These are phyloP conservation scores for Nebria ingens DNA, from an alignment of 1,140 invertebrate species.

Conservation along the genomic window DNA sequence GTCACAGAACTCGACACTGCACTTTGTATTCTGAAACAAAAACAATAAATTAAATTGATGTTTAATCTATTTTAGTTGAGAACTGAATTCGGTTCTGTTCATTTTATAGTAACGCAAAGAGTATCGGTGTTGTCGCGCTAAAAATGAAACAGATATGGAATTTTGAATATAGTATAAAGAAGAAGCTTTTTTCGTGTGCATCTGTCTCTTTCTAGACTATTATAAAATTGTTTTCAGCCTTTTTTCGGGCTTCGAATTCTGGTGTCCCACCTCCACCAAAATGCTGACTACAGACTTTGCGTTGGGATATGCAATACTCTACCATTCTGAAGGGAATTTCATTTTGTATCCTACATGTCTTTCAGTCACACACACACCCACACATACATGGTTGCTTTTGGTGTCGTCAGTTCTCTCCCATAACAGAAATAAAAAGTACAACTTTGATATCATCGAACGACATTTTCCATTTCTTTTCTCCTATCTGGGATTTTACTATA, in stretches of 20 bases:
- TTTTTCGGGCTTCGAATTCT: slow-evolving; percentile 21
- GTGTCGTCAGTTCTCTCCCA: slow-evolving; percentile 14
- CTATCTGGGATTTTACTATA: slow-evolving; percentile 9
- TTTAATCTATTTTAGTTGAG: too few relatives aligned
- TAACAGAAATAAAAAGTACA: slow-evolving; percentile 30
- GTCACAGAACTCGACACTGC: too few relatives aligned
- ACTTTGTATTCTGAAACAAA: too few relatives aligned
- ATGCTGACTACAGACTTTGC: slow-evolving; percentile 22
- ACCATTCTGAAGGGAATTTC: slow-evolving; percentile 30
- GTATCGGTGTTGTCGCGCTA: too few relatives aligned
- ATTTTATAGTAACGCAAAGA: too few relatives aligned
- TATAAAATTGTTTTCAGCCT: slow-evolving; percentile 31
- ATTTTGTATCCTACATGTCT: slow-evolving; percentile 31
- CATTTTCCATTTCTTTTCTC: slow-evolving; percentile 19
- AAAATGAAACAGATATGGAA: slow-evolving; percentile 3
- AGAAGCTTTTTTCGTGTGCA: slow-evolving; percentile 1
- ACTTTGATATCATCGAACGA: slow-evolving; percentile 30
- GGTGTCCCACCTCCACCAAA: slow-evolving; percentile 9
- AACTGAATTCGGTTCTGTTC: too few relatives aligned
- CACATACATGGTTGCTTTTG: neutral
- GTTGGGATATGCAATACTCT: slow-evolving; percentile 28
- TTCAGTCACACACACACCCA: slow-evolving; percentile 5
- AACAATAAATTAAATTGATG: too few relatives aligned
- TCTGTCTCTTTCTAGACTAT: slow-evolving; percentile 22
- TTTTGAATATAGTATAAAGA: neutral